Base-by-base conservation (phyloP, 2,113 vertebrate species). In the Patagioenas fasciata region DNA sequence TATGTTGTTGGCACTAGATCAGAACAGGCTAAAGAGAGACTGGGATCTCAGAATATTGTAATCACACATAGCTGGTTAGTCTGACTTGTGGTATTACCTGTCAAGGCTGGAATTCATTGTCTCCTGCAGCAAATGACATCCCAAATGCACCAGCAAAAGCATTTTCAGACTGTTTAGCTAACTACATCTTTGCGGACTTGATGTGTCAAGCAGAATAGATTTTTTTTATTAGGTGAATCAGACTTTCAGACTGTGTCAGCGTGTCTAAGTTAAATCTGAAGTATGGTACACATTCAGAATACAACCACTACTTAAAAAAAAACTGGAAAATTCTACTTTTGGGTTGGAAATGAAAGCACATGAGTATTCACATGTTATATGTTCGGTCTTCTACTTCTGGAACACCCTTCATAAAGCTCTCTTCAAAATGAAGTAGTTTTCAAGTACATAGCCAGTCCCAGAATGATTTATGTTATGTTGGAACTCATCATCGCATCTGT, bases 1-100 rank as follows among this genome's bases (percentile, higher is more conserved):
- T 77, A 10, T 2, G 3, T 80, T 28, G 42, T 62, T 94, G 78
- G 88, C 77, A 53, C 40, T 72, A 32, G 31, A 69, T 71, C 77
- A 89, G 73, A 81, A 42, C 80, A 72, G 57, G 61, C 58, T 93
- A 17, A 91, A 84, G 80, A 88, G 80, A 91, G 85, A 84, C 50
- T 31, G 80, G 83, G 77, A 58, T 53, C 58, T 93, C 61, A 66
- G 62, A 93, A 65, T 44, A 31, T 26, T 79, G 69, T 94, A 65
- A 89, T 93, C 61, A 19, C 62, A 75, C 5, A 1, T 19, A 56
- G 42, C 28, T 62, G 88, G 72, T 92, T 64, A 77, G 61, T 91
- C 72, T 61, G 48, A 90, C 36, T 79, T 61, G 65, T 36, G 47
- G 34, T 69, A 15, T 58, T 96, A 80, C 69, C 77, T 80, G 70